Conservation (phyloP, 2,888 invertebrate genomes). For the Rotaria socialis region DNA sequence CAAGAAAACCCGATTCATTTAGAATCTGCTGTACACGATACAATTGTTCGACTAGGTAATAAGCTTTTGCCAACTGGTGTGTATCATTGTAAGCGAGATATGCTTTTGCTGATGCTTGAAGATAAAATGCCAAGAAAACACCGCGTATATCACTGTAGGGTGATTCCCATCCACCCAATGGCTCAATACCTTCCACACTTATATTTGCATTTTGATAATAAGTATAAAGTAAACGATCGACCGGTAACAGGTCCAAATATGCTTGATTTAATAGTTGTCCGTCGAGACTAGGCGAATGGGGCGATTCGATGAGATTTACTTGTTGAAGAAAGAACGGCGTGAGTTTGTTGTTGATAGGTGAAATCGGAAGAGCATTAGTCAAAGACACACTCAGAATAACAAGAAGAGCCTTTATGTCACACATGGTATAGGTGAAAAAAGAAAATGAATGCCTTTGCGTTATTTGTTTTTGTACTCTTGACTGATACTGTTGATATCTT, state of each 20-base stretch:
- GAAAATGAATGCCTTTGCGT: too few species aligned
- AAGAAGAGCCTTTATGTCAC: too few species aligned
- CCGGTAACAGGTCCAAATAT: not conserved
- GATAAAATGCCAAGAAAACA: not conserved
- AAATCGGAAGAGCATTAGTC: too few species aligned
- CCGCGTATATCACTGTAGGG: not conserved
- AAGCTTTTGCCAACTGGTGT: not conserved
- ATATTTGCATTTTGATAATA: constrained; percentile 16
- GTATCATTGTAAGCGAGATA: constrained; percentile 19
- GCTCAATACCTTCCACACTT: constrained; percentile 4
- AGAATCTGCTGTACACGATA: not conserved
- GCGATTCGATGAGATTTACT: not conserved
- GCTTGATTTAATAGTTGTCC: constrained; percentile 8
- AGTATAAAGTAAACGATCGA: not conserved
- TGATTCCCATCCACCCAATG: constrained; percentile 25
- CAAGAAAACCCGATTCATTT: constrained; percentile 12
- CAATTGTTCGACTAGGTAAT: not conserved
- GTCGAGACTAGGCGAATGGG: not conserved
- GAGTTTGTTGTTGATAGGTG: not conserved
- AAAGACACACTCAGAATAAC: too few species aligned
- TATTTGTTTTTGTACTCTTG: too few species aligned
- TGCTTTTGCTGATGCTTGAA: not conserved
- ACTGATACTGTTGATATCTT: too few species aligned
- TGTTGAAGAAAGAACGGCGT: not conserved
- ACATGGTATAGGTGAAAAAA: too few species aligned